These are phyloP conservation scores for Melanotaenia nigrans DNA, from an alignment of 2,797 vertebrate genomes.

Conservation along the genomic window DNA sequence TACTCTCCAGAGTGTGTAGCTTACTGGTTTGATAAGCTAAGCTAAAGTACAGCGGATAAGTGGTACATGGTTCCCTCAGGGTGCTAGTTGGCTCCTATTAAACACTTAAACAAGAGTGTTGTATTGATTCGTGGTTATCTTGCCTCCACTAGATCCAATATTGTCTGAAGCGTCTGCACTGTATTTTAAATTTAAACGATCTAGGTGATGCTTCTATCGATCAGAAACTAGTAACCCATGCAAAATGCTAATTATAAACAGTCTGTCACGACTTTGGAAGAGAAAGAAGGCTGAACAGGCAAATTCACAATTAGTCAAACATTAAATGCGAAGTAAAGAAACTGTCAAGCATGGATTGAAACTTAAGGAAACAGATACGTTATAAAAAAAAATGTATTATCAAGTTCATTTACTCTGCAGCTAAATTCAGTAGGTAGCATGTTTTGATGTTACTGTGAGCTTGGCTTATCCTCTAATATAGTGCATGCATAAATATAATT, in stretches of 20 bases:
- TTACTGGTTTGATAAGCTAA: conserved; percentile 52
- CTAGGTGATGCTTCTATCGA: conserved; percentile 54
- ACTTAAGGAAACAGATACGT: conserved; percentile 3
- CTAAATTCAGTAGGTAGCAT: conserved; percentile 12
- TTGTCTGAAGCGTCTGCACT: conserved; percentile 38
- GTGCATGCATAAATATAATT: conserved; percentile 52
- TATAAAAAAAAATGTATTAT: conserved; percentile 15
- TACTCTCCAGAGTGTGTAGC: conserved; percentile 50
- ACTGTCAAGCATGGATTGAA: not conserved
- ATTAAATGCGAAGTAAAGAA: conserved; percentile 17
- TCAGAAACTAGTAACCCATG: conserved; percentile 23
- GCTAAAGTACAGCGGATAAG: conserved; percentile 66
- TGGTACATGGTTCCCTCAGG: conserved; percentile 61
- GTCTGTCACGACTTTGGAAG: conserved; percentile 6
- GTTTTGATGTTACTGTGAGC: conserved; percentile 41
- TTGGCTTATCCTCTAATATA: conserved; percentile 15
- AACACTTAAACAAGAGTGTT: conserved; percentile 65
- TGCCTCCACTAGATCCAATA: conserved; percentile 49
- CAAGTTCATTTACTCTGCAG: conserved; percentile 37
- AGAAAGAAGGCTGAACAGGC: conserved; percentile 8
- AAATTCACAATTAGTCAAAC: conserved; percentile 26
- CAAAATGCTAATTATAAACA: conserved; percentile 36
- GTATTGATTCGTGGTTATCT: conserved; percentile 67
- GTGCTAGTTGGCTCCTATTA: conserved; percentile 60
- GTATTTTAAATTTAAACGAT: conserved; percentile 59